Evolutionary conservation across 2,888 invertebrate species (phyloP), one percentile per base, ranked within the genome.

Genomic region (Papilio gigon): DNA sequence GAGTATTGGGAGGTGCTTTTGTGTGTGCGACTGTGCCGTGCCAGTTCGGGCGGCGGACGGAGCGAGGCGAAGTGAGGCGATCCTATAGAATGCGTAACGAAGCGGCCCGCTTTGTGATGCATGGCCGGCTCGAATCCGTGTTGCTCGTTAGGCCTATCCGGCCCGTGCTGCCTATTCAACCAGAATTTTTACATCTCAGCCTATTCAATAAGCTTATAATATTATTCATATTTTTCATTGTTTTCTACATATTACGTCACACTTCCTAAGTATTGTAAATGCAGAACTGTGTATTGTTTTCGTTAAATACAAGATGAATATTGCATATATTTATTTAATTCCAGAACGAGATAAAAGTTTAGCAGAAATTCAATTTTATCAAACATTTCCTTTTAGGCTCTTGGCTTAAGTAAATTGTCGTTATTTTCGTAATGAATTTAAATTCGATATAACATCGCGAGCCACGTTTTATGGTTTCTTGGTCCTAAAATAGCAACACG

Each of bases 81-180:
- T 66, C 70, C 68, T 73, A 71, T 73, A 74, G 74, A 76, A 77
- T 79, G 74, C 71, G 68, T 75, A 72, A 74, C 72, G 70, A 77
- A 71, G 58, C 75, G 70, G 65, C 72, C 71, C 72, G 59, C 69
- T 67, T 65, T 53, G 70, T 71, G 53, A 70, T 72, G 66, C 71
- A 63, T 69, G 47, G 47, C 17, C 44, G 17, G 25, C 12, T 22
- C 22, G 44, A 27, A 40, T 60, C 60, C 35, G 60, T 60, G 37
- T 17, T 60, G 60, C 40, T 37, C 53, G 53, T 53, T 53, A 53
- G 30, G 53, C 27, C 53, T 53, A 30, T 53, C 53, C 53, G 53
- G 30, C 53, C 22, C 47, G 53, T 53, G 53, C 9, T n/a, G 17
- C 53, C 53, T 53, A 53, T 53, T 53, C 53, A 53, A 30, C 27